Percentiles rank a stretch among this genome's conserved stretches.
These are phyloP conservation scores for Drosophila lacicola DNA, from an alignment of 2,888 invertebrate species.

Conservation along the genomic window DNA sequence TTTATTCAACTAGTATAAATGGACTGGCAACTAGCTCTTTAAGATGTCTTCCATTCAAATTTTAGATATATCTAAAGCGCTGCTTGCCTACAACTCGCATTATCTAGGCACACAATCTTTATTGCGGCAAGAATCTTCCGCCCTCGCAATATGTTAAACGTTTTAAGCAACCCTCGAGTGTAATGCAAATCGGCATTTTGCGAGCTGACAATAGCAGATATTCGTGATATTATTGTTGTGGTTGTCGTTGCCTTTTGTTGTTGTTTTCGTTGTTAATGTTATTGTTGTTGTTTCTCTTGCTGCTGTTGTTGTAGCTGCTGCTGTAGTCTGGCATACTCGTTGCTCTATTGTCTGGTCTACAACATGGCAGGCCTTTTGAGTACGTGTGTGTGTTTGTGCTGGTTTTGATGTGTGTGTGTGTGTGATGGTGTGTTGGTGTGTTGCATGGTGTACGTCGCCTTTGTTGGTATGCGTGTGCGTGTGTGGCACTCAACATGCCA, in stretches of 20 bases:
- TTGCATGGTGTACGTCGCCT: neutral
- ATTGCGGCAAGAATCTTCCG: neutral
- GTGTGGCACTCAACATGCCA: slow-evolving; percentile 81
- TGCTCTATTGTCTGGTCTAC: slow-evolving; percentile 69
- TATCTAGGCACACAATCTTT: slow-evolving; percentile 24
- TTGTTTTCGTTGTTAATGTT: slow-evolving; percentile 55
- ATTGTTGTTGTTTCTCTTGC: slow-evolving; percentile 17
- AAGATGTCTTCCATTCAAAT: neutral
- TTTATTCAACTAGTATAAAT: neutral
- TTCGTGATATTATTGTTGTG: slow-evolving; percentile 79
- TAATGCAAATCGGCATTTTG: slow-evolving; percentile 81
- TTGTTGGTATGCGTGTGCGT: slow-evolving; percentile 49
- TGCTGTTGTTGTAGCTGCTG: slow-evolving; percentile 29
- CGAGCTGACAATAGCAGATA: slow-evolving; percentile 78
- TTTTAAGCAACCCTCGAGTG: slow-evolving; percentile 53
- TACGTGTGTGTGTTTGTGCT: slow-evolving; percentile 12
- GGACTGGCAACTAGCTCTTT: neutral
- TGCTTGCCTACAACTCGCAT: neutral
- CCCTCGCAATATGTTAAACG: slow-evolving; percentile 28
- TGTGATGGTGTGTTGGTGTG: slow-evolving; percentile 2
- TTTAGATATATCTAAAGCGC: neutral
- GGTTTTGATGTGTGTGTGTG: neutral
- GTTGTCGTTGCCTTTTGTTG: slow-evolving; percentile 34
- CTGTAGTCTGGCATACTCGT: slow-evolving; percentile 64
- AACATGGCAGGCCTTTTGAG: slow-evolving; percentile 41